phyloP scores from a whole-genome alignment of 1,140 invertebrate species.

The Pogonomyrmex barbatus region DNA sequence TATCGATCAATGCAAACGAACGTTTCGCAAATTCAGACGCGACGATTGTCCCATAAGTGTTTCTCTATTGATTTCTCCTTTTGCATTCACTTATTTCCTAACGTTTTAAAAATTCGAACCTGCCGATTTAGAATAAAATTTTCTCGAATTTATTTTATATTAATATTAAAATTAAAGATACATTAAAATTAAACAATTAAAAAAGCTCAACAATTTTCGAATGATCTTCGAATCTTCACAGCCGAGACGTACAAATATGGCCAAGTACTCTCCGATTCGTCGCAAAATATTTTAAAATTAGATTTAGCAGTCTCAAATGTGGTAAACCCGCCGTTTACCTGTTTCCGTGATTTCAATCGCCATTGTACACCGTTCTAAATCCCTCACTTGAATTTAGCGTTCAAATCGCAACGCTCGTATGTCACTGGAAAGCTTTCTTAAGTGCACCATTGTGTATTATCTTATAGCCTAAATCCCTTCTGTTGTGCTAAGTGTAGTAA shows the following conservation, averaged over 20 bases:
- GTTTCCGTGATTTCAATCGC: not conserved
- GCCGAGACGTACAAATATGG: slow-evolving; percentile 21
- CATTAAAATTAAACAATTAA: not conserved
- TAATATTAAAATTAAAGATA: not conserved
- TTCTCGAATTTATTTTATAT: not conserved
- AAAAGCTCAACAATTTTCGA: slow-evolving; percentile 14
- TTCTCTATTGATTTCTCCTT: not conserved
- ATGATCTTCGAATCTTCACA: slow-evolving; percentile 38
- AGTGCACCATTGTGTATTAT: slow-evolving; percentile 59
- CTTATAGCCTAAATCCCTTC: slow-evolving; percentile 53
- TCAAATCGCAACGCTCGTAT: slow-evolving; percentile 43
- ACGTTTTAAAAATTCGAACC: not conserved
- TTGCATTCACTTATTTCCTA: not conserved
- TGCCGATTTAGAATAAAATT: not conserved
- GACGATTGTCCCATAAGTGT: slow-evolving; percentile 37
- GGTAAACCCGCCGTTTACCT: slow-evolving; percentile 23
- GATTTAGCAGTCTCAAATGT: slow-evolving; percentile 11
- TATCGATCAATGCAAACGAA: slow-evolving; percentile 10
- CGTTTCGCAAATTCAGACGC: slow-evolving; percentile 4
- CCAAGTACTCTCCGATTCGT: slow-evolving; percentile 20
- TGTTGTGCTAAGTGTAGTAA: slow-evolving; percentile 10
- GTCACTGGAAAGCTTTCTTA: slow-evolving; percentile 32
- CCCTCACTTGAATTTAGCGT: not conserved
- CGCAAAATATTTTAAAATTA: slow-evolving; percentile 5
- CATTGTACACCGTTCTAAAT: not conserved